phyloP scores from a whole-genome alignment of 2,888 invertebrate genomes.

The Celastrina argiolus region DNA sequence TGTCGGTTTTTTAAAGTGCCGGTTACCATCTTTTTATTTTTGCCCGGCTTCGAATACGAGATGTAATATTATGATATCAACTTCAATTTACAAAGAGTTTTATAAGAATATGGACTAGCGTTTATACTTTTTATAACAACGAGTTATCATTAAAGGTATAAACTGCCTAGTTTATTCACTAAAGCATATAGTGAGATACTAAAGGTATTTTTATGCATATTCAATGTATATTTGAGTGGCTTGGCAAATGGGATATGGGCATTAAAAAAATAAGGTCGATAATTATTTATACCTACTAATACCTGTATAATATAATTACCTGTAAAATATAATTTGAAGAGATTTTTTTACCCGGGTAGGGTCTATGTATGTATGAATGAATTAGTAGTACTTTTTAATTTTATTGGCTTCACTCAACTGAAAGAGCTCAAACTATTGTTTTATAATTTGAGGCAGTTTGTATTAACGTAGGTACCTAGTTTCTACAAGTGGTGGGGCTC shows the following conservation, averaged over 20 bases:
- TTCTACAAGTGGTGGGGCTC: too few species aligned
- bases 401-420: too few species aligned
- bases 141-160: conserved; percentile 42
- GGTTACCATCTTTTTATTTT: conserved; percentile 28
- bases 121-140: conserved; percentile 36
- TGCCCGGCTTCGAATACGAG: conserved; percentile 24
- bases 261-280: not conserved
- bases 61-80: conserved; percentile 36
- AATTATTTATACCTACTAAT: not conserved
- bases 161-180: conserved; percentile 33
- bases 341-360: too few species aligned
- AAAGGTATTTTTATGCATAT: not conserved
- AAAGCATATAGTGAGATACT: conserved; percentile 15
- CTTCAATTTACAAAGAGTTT: conserved; percentile 32
- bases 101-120: conserved; percentile 27
- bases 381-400: too few species aligned
- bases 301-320: too few species aligned
- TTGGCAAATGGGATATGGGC: not conserved
- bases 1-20: conserved; percentile 22
- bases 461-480: too few species aligned
- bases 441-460: too few species aligned
- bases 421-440: too few species aligned
- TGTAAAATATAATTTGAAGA: too few species aligned
- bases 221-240: not conserved
- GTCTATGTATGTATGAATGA: too few species aligned